phyloP scores from a whole-genome alignment of 1,140 invertebrate species.

The Pararge aegeria region DNA sequence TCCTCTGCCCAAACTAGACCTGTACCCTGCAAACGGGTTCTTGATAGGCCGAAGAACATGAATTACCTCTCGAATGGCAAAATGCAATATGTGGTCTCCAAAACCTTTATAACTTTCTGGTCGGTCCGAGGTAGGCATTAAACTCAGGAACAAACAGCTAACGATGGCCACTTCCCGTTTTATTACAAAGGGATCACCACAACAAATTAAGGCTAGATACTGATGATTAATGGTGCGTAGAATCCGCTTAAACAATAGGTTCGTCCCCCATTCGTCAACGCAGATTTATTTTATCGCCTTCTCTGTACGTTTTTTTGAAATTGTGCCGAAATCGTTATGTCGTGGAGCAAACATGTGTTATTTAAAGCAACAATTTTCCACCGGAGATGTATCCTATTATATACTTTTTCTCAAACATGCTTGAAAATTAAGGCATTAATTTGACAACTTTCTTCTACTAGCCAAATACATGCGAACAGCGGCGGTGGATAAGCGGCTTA shows the following conservation, averaged over 20 bases:
- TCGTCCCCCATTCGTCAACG: slow-evolving; percentile 2
- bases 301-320: background rate
- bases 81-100: background rate
- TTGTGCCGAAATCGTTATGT: background rate
- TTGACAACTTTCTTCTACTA: no score
- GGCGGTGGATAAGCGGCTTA: no score
- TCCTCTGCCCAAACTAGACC: no score
- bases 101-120: slow-evolving; percentile 3
- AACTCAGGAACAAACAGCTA: slow-evolving; percentile 24
- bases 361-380: no score
- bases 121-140: slow-evolving; percentile 6
- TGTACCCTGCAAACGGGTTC: no score
- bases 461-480: no score
- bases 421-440: no score
- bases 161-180: slow-evolving; percentile 20
- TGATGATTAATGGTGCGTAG: slow-evolving; percentile 27
- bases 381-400: no score
- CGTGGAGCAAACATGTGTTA: no score
- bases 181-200: slow-evolving; percentile 20
- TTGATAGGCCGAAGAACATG: no score
- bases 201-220: slow-evolving; percentile 27
- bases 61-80: no score
- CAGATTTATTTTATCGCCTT: slow-evolving; percentile 5
- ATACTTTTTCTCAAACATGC: no score
- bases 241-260: slow-evolving; percentile 16